A percentile compares a stretch with the other conserved stretches of the same genome.
phyloP scores from a whole-genome alignment of 2,888 invertebrate genomes.

The Sinotaia quadrata region DNA sequence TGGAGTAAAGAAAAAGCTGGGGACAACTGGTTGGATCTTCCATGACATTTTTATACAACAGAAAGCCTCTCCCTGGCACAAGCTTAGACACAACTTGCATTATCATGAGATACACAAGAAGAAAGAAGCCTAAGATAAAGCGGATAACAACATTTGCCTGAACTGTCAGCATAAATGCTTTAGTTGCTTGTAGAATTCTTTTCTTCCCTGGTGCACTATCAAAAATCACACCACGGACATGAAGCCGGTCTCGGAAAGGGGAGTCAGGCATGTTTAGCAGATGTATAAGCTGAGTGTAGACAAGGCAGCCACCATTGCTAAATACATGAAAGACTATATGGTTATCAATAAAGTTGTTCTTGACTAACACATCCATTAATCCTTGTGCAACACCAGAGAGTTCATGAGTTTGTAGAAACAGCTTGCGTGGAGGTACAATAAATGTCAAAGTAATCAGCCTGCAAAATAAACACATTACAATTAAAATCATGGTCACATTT shows the following conservation, averaged over 20 bases:
- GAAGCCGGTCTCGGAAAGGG: constrained; percentile 37
- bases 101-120: constrained; percentile 47
- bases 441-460: constrained; percentile 83
- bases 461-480: constrained; percentile 46
- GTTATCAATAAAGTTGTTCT: constrained; percentile 80
- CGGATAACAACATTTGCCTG: constrained; percentile 45
- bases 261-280: constrained; percentile 70
- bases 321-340: constrained; percentile 84
- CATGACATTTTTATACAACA: constrained; percentile 59
- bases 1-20: constrained; percentile 83
- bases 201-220: constrained; percentile 81
- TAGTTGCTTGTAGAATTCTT: constrained; percentile 46
- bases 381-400: constrained; percentile 79
- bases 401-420: constrained; percentile 79
- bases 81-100: constrained; percentile 35
- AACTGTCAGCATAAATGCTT: constrained; percentile 49
- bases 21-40: constrained; percentile 79
- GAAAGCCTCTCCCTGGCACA: constrained; percentile 39
- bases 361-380: constrained; percentile 78
- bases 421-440: constrained; percentile 80
- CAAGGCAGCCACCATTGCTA: constrained; percentile 83
- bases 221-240: constrained; percentile 74
- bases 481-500: neutral
- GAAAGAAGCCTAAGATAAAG: constrained; percentile 73
- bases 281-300: constrained; percentile 80